Evolutionary conservation across 1,140 invertebrate species (phyloP).

Genomic region (Monomorium pharaonis): DNA sequence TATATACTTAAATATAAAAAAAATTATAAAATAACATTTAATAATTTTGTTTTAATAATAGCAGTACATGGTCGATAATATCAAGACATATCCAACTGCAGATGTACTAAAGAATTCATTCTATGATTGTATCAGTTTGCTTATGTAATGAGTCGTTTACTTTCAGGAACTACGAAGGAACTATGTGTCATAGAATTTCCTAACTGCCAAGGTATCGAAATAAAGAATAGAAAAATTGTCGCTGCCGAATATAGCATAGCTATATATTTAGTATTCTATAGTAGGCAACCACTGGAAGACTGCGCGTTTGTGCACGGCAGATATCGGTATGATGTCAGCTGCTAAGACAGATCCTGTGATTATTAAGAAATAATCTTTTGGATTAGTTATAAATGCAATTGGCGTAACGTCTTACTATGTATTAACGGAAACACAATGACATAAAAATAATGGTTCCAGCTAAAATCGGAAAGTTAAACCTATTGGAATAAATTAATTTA

Average conservation of each 20-base stretch:
- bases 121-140: slow-evolving; percentile 17
- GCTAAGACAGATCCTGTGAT: slow-evolving; percentile 85
- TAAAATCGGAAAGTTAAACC: slow-evolving; percentile 83
- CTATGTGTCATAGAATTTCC: slow-evolving; percentile 37
- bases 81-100: slow-evolving; percentile 7
- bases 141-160: slow-evolving; percentile 38
- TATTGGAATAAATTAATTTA: slow-evolving; percentile 84
- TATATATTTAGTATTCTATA: slow-evolving; percentile 75
- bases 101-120: neutral
- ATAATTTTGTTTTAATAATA: slow-evolving; percentile 20
- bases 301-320: slow-evolving; percentile 83
- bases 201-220: slow-evolving; percentile 68
- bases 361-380: slow-evolving; percentile 84
- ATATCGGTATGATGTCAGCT: slow-evolving; percentile 84
- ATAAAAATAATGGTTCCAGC: slow-evolving; percentile 80
- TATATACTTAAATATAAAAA: neutral
- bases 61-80: neutral
- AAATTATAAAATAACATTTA: neutral
- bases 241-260: slow-evolving; percentile 73
- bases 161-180: neutral
- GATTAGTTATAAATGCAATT: slow-evolving; percentile 78
- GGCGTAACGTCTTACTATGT: slow-evolving; percentile 69
- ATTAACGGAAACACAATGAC: slow-evolving; percentile 76
- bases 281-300: slow-evolving; percentile 83
- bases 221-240: slow-evolving; percentile 70